A percentile compares a stretch with the other conserved stretches of the same genome.
phyloP scores from a whole-genome alignment of 2,888 invertebrate genomes.

The Mythimna ferrago region DNA sequence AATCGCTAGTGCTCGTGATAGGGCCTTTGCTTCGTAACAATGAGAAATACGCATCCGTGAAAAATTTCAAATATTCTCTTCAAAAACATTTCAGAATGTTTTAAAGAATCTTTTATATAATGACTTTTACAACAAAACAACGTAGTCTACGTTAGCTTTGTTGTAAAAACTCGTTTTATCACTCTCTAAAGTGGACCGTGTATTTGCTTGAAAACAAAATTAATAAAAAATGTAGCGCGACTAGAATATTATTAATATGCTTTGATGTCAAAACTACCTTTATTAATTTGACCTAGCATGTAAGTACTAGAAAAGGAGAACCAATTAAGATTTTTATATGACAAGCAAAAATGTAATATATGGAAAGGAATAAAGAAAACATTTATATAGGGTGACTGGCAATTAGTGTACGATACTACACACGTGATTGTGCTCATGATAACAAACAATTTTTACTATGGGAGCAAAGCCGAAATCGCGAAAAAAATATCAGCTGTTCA shows the following conservation, averaged over 20 bases:
- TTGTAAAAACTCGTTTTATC: background rate
- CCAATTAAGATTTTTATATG: background rate
- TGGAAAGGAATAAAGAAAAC: too few relatives aligned
- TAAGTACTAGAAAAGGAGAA: constrained; percentile 7
- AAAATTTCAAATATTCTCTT: constrained; percentile 21
- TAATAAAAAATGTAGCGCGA: background rate
- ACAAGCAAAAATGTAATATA: constrained; percentile 1
- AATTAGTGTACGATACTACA: too few relatives aligned
- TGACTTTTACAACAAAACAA: constrained; percentile 1
- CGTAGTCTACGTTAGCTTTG: too few relatives aligned
- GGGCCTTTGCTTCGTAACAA: constrained; percentile 8
- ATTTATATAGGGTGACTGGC: too few relatives aligned
- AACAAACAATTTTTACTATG: too few relatives aligned
- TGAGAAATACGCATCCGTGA: background rate
- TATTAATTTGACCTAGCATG: background rate
- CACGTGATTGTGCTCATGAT: too few relatives aligned
- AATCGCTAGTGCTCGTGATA: background rate
- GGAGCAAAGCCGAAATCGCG: too few relatives aligned
- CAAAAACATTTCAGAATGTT: constrained; percentile 11
- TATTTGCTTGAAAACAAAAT: background rate
- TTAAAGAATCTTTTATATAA: background rate
- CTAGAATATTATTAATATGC: background rate
- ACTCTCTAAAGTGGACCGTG: background rate
- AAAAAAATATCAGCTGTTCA: too few relatives aligned
- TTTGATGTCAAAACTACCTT: constrained; percentile 9